Evolutionary conservation across 2,888 invertebrate species (phyloP).

Genomic region (Eremobia ochroleuca): DNA sequence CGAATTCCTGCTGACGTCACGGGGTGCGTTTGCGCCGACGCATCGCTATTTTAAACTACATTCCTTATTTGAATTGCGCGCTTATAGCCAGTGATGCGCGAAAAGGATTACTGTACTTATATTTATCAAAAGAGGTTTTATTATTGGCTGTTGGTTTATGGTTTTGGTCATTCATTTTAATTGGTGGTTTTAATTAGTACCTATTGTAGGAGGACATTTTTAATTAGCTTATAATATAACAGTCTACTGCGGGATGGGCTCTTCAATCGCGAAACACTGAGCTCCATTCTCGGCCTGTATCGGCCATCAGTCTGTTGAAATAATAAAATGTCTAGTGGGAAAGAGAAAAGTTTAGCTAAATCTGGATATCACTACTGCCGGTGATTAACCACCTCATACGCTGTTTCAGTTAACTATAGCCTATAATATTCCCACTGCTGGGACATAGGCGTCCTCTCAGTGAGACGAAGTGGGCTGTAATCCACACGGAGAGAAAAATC

Average conservation of each 20-base stretch:
- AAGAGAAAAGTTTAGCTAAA: not conserved
- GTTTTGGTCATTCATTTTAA: slow-evolving; percentile 18
- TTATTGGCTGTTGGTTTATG: slow-evolving; percentile 25
- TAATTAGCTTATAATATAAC: too few species aligned
- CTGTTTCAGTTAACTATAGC: not conserved
- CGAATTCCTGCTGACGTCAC: slow-evolving; percentile 86
- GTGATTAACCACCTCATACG: too few species aligned
- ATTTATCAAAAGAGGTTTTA: slow-evolving; percentile 24
- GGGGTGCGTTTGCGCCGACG: slow-evolving; percentile 78
- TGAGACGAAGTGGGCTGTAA: too few species aligned
- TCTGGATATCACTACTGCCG: not conserved
- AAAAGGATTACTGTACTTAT: slow-evolving; percentile 40
- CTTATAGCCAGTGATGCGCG: slow-evolving; percentile 50
- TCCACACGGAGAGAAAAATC: too few species aligned
- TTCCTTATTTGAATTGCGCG: slow-evolving; percentile 75
- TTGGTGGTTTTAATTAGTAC: slow-evolving; percentile 4
- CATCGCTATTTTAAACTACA: slow-evolving; percentile 80
- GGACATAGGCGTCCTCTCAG: too few species aligned
- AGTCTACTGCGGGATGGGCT: too few species aligned
- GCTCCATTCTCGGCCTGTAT: not conserved
- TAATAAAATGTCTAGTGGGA: not conserved
- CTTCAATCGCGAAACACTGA: not conserved
- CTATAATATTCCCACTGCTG: too few species aligned
- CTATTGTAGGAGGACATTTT: not conserved
- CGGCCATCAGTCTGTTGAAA: not conserved